Evolutionary conservation across 2,888 invertebrate species (phyloP).

Genomic region (Cremastinae sp.): DNA sequence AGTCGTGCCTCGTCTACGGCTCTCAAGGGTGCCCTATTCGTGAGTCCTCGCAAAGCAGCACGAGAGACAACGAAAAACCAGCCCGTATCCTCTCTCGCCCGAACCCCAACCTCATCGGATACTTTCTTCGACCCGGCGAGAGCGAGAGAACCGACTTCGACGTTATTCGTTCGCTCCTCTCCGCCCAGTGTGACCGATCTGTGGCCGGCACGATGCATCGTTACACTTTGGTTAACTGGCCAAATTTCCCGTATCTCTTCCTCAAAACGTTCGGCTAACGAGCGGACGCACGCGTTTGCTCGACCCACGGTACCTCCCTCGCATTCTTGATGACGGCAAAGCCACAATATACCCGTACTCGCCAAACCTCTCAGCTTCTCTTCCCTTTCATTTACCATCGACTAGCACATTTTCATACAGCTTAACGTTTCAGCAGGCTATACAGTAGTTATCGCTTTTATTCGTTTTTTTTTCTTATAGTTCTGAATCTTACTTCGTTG

Average conservation of each 20-base stretch:
- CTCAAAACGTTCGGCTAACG: conserved; percentile 73
- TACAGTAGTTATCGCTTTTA: no score
- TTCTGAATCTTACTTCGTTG: no score
- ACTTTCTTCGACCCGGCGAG: conserved; percentile 39
- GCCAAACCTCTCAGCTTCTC: conserved; percentile 27
- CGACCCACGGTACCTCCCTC: conserved; percentile 54
- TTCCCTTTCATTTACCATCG: conserved; percentile 40
- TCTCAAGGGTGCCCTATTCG: conserved; percentile 75
- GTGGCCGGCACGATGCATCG: conserved; percentile 73
- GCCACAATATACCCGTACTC: conserved; percentile 54
- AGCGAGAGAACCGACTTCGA: conserved; percentile 19
- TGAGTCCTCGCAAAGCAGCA: conserved; percentile 54
- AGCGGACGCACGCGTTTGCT: conserved; percentile 68
- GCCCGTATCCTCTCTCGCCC: conserved; percentile 49
- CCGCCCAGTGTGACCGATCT: conserved; percentile 66
- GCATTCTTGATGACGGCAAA: conserved; percentile 57
- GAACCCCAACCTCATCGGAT: conserved; percentile 40
- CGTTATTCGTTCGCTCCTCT: conserved; percentile 58
- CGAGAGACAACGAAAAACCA: conserved; percentile 52
- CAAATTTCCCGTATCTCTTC: conserved; percentile 70
- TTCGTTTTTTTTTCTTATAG: no score
- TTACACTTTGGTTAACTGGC: conserved; percentile 74
- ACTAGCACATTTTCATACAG: conserved; percentile 12
- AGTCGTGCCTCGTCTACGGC: conserved; percentile 70
- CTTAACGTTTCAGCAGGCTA: conserved; percentile 22